These are phyloP conservation scores for Vannuccia rotundouncinata DNA, from an alignment of 2,888 invertebrate genomes.

Conservation along the genomic window DNA sequence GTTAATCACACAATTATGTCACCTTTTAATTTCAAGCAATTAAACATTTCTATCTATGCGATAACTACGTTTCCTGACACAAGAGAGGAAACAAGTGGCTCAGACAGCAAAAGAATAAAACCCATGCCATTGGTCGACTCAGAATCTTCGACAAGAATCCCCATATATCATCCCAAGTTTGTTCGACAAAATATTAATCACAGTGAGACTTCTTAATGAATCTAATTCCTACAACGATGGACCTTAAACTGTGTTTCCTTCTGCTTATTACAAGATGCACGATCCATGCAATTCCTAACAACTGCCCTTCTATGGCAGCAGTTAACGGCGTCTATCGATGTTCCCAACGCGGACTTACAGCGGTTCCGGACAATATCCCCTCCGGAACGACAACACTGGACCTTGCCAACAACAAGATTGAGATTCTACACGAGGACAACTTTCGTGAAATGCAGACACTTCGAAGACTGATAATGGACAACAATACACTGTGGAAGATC, in stretches of 20 bases:
- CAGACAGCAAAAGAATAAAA: background rate
- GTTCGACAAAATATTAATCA: background rate
- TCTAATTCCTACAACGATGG: background rate
- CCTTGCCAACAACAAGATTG: slow-evolving; percentile 46
- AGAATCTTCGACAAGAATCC: background rate
- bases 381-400: slow-evolving; percentile 41
- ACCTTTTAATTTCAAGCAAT: background rate
- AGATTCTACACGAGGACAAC: slow-evolving; percentile 43
- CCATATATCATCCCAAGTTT: background rate
- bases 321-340: background rate
- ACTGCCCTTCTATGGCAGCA: background rate
- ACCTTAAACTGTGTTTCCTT: background rate
- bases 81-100: background rate
- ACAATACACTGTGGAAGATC: slow-evolving; percentile 32
- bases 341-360: slow-evolving; percentile 1
- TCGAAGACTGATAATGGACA: background rate
- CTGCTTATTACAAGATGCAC: background rate
- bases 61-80: too few species aligned
- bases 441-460: slow-evolving; percentile 43
- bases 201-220: background rate
- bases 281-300: background rate
- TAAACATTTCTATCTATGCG: background rate
- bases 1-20: too few species aligned
- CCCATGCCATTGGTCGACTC: background rate
- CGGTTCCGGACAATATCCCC: slow-evolving; percentile 24